phyloP scores from a whole-genome alignment of 2,113 vertebrate genomes.

The Nansenia antarctica region DNA sequence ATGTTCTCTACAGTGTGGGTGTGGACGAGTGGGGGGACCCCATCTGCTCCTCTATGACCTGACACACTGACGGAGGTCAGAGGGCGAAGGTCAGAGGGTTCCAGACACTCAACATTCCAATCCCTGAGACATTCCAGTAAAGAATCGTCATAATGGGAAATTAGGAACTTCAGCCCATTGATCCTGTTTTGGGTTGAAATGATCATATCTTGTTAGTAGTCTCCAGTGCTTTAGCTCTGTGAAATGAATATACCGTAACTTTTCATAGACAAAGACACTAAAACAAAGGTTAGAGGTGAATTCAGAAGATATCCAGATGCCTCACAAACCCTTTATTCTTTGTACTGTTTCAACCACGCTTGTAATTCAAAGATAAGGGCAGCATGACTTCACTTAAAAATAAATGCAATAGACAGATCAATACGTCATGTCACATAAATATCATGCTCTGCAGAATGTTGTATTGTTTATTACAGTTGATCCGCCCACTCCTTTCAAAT shows the following conservation, averaged over 20 bases:
- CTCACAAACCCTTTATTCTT: background rate
- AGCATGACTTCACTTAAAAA: no score
- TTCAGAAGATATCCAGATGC: slow-evolving; percentile 21
- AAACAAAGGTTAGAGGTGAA: slow-evolving; percentile 9
- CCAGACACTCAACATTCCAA: slow-evolving; percentile 32
- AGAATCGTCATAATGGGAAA: slow-evolving; percentile 2
- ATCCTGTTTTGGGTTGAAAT: slow-evolving; percentile 6
- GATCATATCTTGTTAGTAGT: slow-evolving; percentile 17
- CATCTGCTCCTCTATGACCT: no score
- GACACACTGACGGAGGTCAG: background rate
- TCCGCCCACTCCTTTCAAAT: background rate
- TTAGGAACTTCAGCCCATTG: slow-evolving; percentile 16
- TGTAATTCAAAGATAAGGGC: no score
- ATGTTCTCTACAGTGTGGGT: no score
- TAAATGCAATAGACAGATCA: no score
- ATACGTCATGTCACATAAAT: no score
- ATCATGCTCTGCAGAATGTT: no score
- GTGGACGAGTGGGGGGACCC: no score
- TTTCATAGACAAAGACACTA: background rate
- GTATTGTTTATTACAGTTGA: no score
- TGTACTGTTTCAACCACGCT: background rate
- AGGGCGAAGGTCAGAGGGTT: slow-evolving; percentile 3
- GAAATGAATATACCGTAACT: background rate
- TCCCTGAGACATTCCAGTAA: background rate
- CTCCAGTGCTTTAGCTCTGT: slow-evolving; percentile 8